Base-by-base conservation (phyloP, 1,140 invertebrate genomes). In the Calliopsis andreniformis region DNA sequence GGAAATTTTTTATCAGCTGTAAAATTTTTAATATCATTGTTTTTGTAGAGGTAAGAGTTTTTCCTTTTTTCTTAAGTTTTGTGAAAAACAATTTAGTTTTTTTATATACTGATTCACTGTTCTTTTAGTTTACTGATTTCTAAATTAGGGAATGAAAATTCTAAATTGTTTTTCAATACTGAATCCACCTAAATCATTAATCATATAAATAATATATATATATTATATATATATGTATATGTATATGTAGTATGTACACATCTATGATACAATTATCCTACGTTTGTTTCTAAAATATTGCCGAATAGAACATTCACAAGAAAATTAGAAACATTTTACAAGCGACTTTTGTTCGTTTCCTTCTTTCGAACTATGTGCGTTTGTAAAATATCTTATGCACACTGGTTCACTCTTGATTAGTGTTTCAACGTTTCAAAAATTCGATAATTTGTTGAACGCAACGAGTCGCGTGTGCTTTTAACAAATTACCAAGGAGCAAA, bases 251-350 rank as follows among this genome's bases (percentile, higher is more conserved):
- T 78, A 79, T 70, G 42, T 79, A 82, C 64, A 83, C 70, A 78
- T 72, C 70, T 79, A 75, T 79, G 51, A 79, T 70, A 79, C 70
- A 76, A 43, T 83, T 72, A 78, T 28, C 81, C 80, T 83, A 83
- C 80, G 18, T 75, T 30, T 59, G 58, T 67, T 71, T 75, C 80
- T 82, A 83, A 53, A 70, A 43, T 75, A 75, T 79, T 51, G 80
- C 43, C 76, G 18, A 55, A 70, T 55, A 70, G 55, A 68, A 83
- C 70, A 83, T 82, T 82, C 76, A 79, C 69, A 79, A 69, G 28
- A 39, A 39, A 39, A 39, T 39, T 80, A 62, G 75, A 39, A 56
- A 72, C 55, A 82, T 28, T 63, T 71, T 28, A 62, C 47, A 78
- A 63, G 68, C 67, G 35, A 77, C 3, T 32, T 43, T 53, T 59